Evolutionary conservation across 2,797 vertebrate genomes (phyloP).

Genomic region (Allobates femoralis): DNA sequence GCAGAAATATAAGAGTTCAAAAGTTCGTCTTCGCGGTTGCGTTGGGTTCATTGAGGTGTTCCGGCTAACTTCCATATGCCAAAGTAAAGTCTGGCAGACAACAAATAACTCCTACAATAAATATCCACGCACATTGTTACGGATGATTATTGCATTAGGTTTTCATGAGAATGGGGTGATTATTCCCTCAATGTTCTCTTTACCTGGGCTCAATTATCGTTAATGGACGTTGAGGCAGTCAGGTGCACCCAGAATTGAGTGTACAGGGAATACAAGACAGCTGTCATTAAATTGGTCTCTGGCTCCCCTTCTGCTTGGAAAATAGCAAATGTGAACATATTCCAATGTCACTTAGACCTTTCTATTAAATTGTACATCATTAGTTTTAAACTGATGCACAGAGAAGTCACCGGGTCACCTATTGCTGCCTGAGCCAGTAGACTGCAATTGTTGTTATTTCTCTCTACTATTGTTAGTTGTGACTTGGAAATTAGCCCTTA

Average conservation of each 20-base stretch:
- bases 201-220: background rate
- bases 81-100: conserved; percentile 6
- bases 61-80: conserved; percentile 24
- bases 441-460: background rate
- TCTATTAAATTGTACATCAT: conserved; percentile 40
- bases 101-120: conserved; percentile 17
- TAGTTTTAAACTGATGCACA: conserved; percentile 30
- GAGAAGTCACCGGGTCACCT: conserved; percentile 28
- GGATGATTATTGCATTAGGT: background rate
- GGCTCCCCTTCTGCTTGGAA: background rate
- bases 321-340: conserved; percentile 18
- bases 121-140: conserved; percentile 14
- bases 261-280: background rate
- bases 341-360: conserved; percentile 9
- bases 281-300: conserved; percentile 19
- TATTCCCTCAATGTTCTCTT: background rate
- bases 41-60: conserved; percentile 43
- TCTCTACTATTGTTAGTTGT: background rate
- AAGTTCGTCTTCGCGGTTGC: conserved; percentile 33
- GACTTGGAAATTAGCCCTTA: background rate
- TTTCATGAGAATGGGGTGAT: background rate
- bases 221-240: background rate
- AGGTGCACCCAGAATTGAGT: conserved; percentile 9
- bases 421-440: background rate
- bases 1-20: conserved; percentile 34